Evolutionary conservation across 2,888 invertebrate genomes (phyloP).

Genomic region (Meta bourneti): DNA sequence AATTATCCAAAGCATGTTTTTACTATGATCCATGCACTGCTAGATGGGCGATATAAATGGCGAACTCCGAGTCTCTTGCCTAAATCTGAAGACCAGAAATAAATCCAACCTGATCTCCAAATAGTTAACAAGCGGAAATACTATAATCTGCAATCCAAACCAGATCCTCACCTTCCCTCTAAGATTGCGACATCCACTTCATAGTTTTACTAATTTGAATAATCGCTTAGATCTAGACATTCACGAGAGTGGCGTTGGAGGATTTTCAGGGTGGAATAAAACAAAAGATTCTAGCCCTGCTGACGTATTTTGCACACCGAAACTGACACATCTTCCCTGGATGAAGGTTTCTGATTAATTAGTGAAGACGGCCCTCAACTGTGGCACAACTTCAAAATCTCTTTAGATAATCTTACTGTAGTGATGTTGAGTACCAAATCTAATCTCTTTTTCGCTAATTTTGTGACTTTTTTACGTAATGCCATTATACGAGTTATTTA

Average conservation of each 20-base stretch:
- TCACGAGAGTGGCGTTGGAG: not conserved
- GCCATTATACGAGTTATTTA: too few species aligned
- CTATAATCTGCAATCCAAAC: conserved; percentile 6
- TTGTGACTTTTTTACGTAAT: too few species aligned
- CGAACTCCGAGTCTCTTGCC: not conserved
- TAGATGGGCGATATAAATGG: too few species aligned
- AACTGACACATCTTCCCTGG: not conserved
- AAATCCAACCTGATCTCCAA: not conserved
- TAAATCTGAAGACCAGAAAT: too few species aligned
- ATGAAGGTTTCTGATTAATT: conserved; percentile 42
- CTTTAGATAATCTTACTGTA: too few species aligned
- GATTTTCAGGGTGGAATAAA: not conserved
- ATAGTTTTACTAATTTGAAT: conserved; percentile 40
- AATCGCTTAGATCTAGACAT: conserved; percentile 21
- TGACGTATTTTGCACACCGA: not conserved
- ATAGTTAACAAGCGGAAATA: conserved; percentile 13
- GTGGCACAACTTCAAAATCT: too few species aligned
- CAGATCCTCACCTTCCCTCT: not conserved
- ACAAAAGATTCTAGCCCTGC: too few species aligned
- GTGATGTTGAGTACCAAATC: too few species aligned
- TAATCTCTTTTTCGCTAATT: too few species aligned
- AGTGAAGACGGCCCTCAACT: not conserved
- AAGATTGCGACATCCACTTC: conserved; percentile 4
- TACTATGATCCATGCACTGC: too few species aligned
- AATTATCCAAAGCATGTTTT: not conserved